Percentiles rank a stretch among this genome's conserved stretches.
Conservation (phyloP, 2,888 invertebrate genomes). For the Leptothorax acervorum region DNA sequence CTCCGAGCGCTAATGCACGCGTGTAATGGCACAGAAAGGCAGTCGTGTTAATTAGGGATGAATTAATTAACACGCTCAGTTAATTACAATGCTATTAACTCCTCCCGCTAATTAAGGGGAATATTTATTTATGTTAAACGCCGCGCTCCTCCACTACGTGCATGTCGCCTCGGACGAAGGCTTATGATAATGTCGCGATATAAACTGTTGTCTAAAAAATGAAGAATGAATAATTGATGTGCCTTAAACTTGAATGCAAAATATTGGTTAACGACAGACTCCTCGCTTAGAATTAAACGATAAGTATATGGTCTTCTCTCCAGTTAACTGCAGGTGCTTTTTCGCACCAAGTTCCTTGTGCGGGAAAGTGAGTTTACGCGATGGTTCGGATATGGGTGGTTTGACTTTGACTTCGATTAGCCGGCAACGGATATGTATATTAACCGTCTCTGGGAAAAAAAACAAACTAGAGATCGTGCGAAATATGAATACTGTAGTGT, state of each 20-base stretch:
- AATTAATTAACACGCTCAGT: slow-evolving; percentile 66
- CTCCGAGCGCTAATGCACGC: slow-evolving; percentile 46
- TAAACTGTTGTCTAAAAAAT: background rate
- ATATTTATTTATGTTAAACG: slow-evolving; percentile 46
- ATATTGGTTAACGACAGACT: background rate
- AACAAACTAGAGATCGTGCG: slow-evolving; percentile 21
- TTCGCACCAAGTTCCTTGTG: background rate
- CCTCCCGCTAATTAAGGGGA: slow-evolving; percentile 56
- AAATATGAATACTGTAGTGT: slow-evolving; percentile 42
- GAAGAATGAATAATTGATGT: slow-evolving; percentile 13
- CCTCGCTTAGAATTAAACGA: background rate
- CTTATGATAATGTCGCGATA: slow-evolving; percentile 2
- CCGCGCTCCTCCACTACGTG: background rate
- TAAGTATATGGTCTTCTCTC: background rate
- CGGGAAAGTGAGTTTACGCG: slow-evolving; percentile 45
- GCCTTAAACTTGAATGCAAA: background rate
- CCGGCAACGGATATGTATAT: slow-evolving; percentile 52
- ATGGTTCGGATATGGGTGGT: slow-evolving; percentile 3
- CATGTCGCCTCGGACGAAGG: background rate
- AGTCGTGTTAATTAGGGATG: slow-evolving; percentile 63
- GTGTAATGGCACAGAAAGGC: slow-evolving; percentile 19
- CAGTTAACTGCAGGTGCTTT: background rate
- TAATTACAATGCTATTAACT: slow-evolving; percentile 62
- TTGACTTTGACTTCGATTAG: slow-evolving; percentile 60
- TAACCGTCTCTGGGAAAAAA: background rate